These are phyloP conservation scores for Aphelocoma californica DNA, from an alignment of 2,797 vertebrate genomes.

Conservation along the genomic window DNA sequence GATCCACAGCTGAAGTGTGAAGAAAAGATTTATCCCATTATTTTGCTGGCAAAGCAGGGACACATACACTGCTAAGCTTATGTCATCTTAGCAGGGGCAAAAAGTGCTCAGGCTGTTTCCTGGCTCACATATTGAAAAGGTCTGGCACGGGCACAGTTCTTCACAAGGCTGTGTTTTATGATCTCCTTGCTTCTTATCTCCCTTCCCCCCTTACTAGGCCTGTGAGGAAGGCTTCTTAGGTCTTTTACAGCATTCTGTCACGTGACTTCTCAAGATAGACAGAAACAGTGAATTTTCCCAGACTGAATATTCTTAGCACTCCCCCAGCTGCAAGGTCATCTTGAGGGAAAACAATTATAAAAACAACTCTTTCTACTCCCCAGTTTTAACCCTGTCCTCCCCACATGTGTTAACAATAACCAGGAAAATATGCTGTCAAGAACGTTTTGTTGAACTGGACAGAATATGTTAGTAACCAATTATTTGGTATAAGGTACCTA, in stretches of 20 bases:
- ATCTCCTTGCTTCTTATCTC: neutral
- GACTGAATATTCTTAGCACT: neutral
- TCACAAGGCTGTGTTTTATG: neutral
- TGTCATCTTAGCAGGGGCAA: neutral
- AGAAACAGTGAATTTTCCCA: neutral
- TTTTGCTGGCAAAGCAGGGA: neutral
- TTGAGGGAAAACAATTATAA: neutral
- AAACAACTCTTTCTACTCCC: neutral
- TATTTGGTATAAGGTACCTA: neutral
- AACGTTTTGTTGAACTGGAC: neutral
- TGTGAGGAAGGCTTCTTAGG: neutral
- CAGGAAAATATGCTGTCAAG: neutral
- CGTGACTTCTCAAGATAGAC: neutral
- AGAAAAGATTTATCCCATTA: neutral
- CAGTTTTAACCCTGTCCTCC: neutral
- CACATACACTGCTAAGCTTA: neutral
- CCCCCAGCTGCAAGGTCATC: neutral
- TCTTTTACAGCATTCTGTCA: neutral
- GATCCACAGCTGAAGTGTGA: neutral
- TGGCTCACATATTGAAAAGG: neutral
- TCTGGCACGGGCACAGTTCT: neutral
- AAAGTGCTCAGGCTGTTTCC: neutral
- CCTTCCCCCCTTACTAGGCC: neutral
- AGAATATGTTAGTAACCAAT: neutral
- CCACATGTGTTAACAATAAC: neutral